phyloP scores from a whole-genome alignment of 2,797 vertebrate genomes.

The Steatocranus sp. region DNA sequence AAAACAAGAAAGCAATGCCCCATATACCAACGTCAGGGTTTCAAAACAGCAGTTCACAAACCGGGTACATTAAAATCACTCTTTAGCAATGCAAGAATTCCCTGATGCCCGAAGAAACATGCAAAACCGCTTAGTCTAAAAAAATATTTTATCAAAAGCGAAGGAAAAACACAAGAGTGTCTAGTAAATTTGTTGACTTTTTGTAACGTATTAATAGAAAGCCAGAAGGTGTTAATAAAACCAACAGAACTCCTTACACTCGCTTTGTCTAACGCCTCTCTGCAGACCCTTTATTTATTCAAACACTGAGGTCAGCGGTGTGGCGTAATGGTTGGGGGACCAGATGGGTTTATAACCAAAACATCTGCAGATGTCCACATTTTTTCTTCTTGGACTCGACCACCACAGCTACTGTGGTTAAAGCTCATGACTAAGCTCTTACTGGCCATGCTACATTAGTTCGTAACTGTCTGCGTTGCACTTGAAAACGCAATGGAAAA shows the following conservation, averaged over 20 bases:
- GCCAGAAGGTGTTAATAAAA: constrained; percentile 9
- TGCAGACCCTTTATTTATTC: constrained; percentile 46
- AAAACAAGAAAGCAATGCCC: background rate
- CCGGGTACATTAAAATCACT: background rate
- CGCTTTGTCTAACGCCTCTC: background rate
- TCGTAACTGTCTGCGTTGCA: constrained; percentile 46
- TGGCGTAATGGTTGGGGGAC: constrained; percentile 32
- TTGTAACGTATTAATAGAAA: background rate
- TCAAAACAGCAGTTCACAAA: background rate
- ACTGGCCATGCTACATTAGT: constrained; percentile 56
- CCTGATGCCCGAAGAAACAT: background rate
- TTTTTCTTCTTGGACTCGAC: constrained; percentile 43
- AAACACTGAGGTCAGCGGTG: constrained; percentile 53
- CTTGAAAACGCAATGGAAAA: constrained; percentile 63
- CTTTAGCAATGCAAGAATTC: background rate
- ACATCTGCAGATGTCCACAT: constrained; percentile 52
- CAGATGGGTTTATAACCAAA: constrained; percentile 53
- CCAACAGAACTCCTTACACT: background rate
- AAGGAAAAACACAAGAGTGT: background rate
- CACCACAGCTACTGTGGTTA: constrained; percentile 60
- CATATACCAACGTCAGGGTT: fast-evolving
- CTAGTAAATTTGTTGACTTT: background rate
- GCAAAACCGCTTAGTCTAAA: background rate
- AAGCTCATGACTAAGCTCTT: constrained; percentile 69
- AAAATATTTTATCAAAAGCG: background rate